Evolutionary conservation across 1,140 invertebrate genomes (phyloP), one percentile per base, ranked within the genome.

Genomic region (Ruditapes philippinarum): DNA sequence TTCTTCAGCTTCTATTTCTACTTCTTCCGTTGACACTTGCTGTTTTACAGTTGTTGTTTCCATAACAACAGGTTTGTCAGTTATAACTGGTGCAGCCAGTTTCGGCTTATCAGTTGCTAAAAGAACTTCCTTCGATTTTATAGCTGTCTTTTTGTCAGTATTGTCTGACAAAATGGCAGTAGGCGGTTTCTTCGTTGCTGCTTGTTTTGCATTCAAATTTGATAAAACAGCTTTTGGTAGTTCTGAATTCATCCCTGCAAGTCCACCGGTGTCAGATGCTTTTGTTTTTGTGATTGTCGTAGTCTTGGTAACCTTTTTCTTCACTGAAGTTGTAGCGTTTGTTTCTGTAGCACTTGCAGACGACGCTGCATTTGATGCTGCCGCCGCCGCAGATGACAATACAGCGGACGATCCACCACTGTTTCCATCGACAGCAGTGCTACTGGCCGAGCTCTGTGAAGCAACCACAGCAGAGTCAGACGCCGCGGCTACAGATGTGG

Each of bases 131-230:
- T 84, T 28, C n/a, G 62, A 31, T 3, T 68, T 25, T 70, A 84
- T 70, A 7, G 54, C 60, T 28, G 12, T 5, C 17, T 51, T 54
- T 28, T 68, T 73, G 14, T 70, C 38, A 31, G 40, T 84, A 36
- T 31, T 76, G 19, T 62, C 49, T 12, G 83, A 86, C 83, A 86
- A 60, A 57, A 86, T 78, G 0, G 83, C 83, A 0, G 83, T 86
- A 12, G 49, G 45, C 17, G 83, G 45, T 25, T 86, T 86, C 25
- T 81, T 78, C 12, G 65, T n/a, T 22, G 81, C 62, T 36, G 33
- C 38, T 36, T 45, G 28, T 49, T 78, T 51, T 14, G 74, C 28
- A 7, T n/a, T 25, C 22, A 78, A 33, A 31, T 54, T 49, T 57
- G 74, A 78, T 7, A 78, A 22, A 78, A 78, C 45, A 31, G 74